Base-by-base conservation (phyloP, 2,113 vertebrate genomes). In the Cathartes aura region DNA sequence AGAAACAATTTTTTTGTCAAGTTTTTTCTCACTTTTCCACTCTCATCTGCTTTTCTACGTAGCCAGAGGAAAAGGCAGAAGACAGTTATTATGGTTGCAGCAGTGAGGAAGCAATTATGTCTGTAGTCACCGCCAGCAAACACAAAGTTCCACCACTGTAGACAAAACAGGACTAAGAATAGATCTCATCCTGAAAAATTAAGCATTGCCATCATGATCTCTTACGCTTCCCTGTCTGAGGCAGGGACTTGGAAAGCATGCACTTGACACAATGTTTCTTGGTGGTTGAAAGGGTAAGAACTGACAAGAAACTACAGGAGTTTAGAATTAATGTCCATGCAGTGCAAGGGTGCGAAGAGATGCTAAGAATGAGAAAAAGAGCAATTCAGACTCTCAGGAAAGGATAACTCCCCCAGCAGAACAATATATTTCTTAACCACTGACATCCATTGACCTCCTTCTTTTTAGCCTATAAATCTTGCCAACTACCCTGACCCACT, bases 21-120 rank as follows among this genome's bases (percentile, higher is more conserved):
- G 23, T 63, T 97, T 96, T 91, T 93, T 91, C 92, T 83, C 93
- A 90, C 84, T 85, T 94, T 85, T 96, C 86, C 82, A 86, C n/a
- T 90, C 88, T 91, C 79, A 73, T 72, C 80, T 82, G 86, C 72
- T 93, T 90, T 94, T 89, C 34, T 62, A 26, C 8, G 17, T 59
- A 75, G 66, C 42, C 48, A 83, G 59, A 83, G 40, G 78, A 91
- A 43, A 53, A 75, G 40, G 55, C 8, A 16, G 71, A 89, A 83
- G 72, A 67, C 52, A 40, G 89, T 91, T 85, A 60, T 47, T 55
- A 71, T 6, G 52, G 47, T 55, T 56, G 72, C 1, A n/a, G 71
- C 55, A 20, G 21, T 2, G 16, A 53, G 72, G 87, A 94, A 68
- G 82, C 63, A 85, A 53, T 62, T 60, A 34, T 38, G 43, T 66